Evolutionary conservation across 2,888 invertebrate species (phyloP).

Genomic region (Drosophila neutralis): DNA sequence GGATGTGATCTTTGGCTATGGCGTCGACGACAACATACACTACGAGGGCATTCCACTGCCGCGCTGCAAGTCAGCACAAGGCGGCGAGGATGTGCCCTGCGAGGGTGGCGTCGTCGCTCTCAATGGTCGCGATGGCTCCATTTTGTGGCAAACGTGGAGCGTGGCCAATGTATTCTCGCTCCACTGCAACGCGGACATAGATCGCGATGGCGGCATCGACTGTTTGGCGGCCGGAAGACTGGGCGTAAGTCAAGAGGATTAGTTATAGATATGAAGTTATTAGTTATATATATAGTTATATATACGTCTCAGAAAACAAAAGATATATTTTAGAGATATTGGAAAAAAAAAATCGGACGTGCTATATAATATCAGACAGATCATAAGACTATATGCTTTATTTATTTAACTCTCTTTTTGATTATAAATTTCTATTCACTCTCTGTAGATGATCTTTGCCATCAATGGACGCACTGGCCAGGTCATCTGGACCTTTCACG

Average conservation of each 20-base stretch:
- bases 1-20: constrained; percentile 91
- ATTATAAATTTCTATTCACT: too few species aligned
- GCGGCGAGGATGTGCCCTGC: constrained; percentile 88
- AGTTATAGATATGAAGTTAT: background rate
- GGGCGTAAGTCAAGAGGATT: constrained; percentile 86
- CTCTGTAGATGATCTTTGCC: constrained; percentile 87
- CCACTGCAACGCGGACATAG: constrained; percentile 90
- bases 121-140: constrained; percentile 89
- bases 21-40: constrained; percentile 86
- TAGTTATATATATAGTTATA: too few species aligned
- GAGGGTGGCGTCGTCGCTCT: constrained; percentile 91
- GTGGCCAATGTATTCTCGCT: constrained; percentile 90
- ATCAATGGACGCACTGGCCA: constrained; percentile 89
- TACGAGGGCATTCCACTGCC: constrained; percentile 87
- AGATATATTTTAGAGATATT: background rate
- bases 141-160: constrained; percentile 91
- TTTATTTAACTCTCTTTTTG: background rate
- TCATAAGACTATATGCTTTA: background rate
- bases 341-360: background rate
- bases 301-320: background rate
- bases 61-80: constrained; percentile 87
- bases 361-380: background rate
- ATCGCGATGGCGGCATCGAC: constrained; percentile 89
- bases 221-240: constrained; percentile 90
- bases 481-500: constrained; percentile 87